phyloP scores from a whole-genome alignment of 2,797 vertebrate genomes.

The Synaphobranchus kaupii region DNA sequence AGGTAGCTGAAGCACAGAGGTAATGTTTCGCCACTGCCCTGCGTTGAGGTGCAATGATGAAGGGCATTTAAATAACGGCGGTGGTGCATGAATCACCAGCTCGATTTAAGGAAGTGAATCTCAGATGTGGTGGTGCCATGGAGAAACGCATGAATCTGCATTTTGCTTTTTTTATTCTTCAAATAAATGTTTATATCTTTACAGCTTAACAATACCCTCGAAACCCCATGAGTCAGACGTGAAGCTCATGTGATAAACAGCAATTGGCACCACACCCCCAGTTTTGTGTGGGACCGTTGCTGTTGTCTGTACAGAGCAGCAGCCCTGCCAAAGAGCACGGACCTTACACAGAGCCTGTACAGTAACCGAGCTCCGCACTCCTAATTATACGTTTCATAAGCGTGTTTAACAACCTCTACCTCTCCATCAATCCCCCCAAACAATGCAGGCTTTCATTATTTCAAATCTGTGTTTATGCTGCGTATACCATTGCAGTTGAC shows the following conservation, averaged over 20 bases:
- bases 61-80: constrained; percentile 5
- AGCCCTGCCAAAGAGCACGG: neutral
- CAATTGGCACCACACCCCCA: neutral
- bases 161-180: neutral
- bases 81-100: neutral
- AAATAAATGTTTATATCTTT: constrained; percentile 20
- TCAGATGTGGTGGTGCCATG: constrained; percentile 5
- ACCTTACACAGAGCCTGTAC: neutral
- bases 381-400: constrained; percentile 5
- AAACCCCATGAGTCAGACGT: constrained; percentile 25
- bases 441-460: constrained; percentile 13
- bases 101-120: constrained; percentile 25
- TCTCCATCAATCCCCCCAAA: constrained; percentile 5
- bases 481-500: constrained; percentile 20
- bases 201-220: constrained; percentile 25
- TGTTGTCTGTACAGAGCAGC: too few relatives aligned
- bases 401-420: neutral
- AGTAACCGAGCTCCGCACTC: neutral
- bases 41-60: neutral
- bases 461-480: constrained; percentile 19
- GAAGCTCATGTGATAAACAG: constrained; percentile 14
- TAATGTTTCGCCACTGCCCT: neutral
- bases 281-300: neutral
- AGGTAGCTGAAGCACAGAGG: neutral
- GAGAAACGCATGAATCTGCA: constrained; percentile 11